phyloP scores from a whole-genome alignment of 2,888 invertebrate genomes.

The Netelia melanura region DNA sequence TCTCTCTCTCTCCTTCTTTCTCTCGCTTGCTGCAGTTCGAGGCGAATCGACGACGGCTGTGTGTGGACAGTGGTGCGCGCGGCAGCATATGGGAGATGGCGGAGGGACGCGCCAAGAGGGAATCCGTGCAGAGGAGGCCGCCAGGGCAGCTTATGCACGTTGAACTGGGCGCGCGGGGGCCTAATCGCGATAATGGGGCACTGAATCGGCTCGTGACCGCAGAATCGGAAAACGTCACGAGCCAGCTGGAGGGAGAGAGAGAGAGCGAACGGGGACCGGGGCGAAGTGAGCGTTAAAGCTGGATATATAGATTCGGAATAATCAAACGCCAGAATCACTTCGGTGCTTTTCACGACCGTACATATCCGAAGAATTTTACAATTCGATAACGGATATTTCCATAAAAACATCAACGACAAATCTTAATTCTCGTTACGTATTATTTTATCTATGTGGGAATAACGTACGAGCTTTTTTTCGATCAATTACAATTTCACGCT shows the following conservation, averaged over 20 bases:
- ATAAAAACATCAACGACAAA: slow-evolving; percentile 33
- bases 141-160: slow-evolving; percentile 22
- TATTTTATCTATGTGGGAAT: no score
- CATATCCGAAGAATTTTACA: slow-evolving; percentile 34
- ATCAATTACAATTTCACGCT: no score
- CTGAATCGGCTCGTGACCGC: slow-evolving; percentile 83
- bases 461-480: no score
- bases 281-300: slow-evolving; percentile 34
- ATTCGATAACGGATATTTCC: slow-evolving; percentile 23
- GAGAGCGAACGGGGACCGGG: slow-evolving; percentile 50
- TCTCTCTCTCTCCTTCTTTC: slow-evolving; percentile 8
- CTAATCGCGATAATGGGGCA: slow-evolving; percentile 83
- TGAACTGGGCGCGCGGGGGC: slow-evolving; percentile 73
- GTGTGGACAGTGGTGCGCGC: slow-evolving; percentile 8
- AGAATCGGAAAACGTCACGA: slow-evolving; percentile 81
- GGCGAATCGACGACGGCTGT: slow-evolving; percentile 27
- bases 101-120: slow-evolving; percentile 38
- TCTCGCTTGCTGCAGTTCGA: slow-evolving; percentile 57
- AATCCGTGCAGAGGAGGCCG: slow-evolving; percentile 36
- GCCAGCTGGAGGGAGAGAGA: slow-evolving; percentile 65
- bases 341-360: slow-evolving; percentile 19
- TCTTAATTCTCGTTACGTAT: no score
- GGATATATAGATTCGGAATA: slow-evolving; percentile 52
- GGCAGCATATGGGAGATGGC: slow-evolving; percentile 76
- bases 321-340: slow-evolving; percentile 44